These are phyloP conservation scores for Pseudonaja textilis DNA, from an alignment of 2,113 vertebrate genomes.

Conservation along the genomic window DNA sequence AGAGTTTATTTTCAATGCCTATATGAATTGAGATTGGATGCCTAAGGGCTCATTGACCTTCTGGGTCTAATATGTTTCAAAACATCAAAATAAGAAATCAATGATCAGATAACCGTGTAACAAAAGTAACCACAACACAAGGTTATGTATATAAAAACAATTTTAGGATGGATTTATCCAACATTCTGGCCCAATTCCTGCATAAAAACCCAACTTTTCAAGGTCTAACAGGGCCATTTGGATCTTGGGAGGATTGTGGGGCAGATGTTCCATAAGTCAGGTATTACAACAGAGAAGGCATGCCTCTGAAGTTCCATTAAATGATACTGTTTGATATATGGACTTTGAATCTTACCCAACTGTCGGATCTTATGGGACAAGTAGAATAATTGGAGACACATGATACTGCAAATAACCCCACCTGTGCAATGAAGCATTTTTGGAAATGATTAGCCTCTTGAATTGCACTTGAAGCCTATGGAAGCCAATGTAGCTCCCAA, in stretches of 20 bases:
- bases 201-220: neutral
- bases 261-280: neutral
- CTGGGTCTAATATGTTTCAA: neutral
- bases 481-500: neutral
- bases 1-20: neutral
- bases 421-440: neutral
- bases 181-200: neutral
- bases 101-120: neutral
- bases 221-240: neutral
- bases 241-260: neutral
- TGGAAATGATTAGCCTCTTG: neutral
- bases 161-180: neutral
- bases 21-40: neutral
- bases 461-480: neutral
- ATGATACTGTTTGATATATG: neutral
- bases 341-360: neutral
- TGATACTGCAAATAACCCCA: neutral
- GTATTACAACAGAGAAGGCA: neutral
- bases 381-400: neutral
- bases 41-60: neutral
- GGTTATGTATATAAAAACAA: neutral
- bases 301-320: neutral
- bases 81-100: neutral
- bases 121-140: neutral
- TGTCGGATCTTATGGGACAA: neutral